Evolutionary conservation across 2,113 vertebrate species (phyloP).

Genomic region (Danio rerio): DNA sequence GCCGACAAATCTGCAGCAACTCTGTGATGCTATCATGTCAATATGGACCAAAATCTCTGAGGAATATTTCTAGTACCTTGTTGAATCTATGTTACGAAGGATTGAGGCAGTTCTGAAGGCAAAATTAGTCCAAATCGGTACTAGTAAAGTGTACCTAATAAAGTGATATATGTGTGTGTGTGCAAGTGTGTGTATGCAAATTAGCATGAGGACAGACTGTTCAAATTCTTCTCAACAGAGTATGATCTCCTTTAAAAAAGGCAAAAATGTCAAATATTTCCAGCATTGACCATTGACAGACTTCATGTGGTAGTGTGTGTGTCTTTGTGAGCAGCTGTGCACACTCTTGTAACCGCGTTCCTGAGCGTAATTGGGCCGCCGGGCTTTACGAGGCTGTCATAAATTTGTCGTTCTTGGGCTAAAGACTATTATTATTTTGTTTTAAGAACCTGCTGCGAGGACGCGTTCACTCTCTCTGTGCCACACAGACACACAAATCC

Average conservation of each 20-base stretch:
- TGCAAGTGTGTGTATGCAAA: too few species aligned
- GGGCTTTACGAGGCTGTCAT: conserved; percentile 50
- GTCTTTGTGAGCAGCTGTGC: conserved; percentile 37
- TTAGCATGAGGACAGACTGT: neutral
- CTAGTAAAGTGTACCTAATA: too few species aligned
- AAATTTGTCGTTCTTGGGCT: conserved; percentile 42
- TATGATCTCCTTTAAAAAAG: neutral
- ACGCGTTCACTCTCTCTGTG: conserved; percentile 4
- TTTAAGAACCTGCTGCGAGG: conserved; percentile 5
- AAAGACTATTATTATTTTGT: conserved; percentile 33
- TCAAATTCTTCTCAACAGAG: neutral
- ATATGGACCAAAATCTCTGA: too few species aligned
- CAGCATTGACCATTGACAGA: neutral
- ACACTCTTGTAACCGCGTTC: conserved; percentile 31
- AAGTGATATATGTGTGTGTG: too few species aligned
- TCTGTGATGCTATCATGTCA: too few species aligned
- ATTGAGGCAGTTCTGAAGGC: too few species aligned
- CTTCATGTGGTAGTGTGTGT: neutral
- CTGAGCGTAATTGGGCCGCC: conserved; percentile 35
- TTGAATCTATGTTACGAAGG: too few species aligned
- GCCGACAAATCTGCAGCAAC: too few species aligned
- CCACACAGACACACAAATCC: conserved; percentile 41
- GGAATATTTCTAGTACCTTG: too few species aligned
- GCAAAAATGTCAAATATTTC: neutral
- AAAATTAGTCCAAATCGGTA: too few species aligned